These are phyloP conservation scores for Frankliniella fusca DNA, from an alignment of 2,888 invertebrate species.

Conservation along the genomic window DNA sequence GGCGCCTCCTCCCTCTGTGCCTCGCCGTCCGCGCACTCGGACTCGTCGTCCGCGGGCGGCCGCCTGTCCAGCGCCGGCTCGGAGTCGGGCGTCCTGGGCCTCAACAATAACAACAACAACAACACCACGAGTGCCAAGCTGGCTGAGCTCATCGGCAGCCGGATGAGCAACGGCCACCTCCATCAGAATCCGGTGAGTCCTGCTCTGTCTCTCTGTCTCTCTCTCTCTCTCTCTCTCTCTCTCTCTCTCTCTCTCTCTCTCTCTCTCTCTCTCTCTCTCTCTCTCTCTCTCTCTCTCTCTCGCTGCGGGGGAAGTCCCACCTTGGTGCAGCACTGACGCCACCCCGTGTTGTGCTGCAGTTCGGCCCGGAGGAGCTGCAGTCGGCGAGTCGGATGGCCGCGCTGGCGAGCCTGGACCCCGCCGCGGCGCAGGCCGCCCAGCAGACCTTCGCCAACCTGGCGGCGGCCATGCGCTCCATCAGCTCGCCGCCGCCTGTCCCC, in stretches of 20 bases:
- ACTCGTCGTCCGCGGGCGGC: slow-evolving; percentile 69
- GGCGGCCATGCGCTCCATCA: slow-evolving; percentile 61
- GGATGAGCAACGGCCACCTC: slow-evolving; percentile 33
- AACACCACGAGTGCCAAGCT: slow-evolving; percentile 47
- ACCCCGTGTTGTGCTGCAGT: too few relatives aligned
- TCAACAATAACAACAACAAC: slow-evolving; percentile 58
- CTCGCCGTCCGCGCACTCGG: slow-evolving; percentile 80
- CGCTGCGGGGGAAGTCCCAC: too few relatives aligned
- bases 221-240: too few relatives aligned
- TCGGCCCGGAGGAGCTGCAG: slow-evolving; percentile 42
- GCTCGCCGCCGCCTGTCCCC: slow-evolving; percentile 10
- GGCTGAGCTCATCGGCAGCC: slow-evolving; percentile 43
- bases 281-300: too few relatives aligned
- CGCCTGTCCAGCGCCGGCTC: slow-evolving; percentile 57
- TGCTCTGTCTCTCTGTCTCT: too few relatives aligned
- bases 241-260: too few relatives aligned
- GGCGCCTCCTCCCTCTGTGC: slow-evolving; percentile 57
- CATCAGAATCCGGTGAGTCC: neutral
- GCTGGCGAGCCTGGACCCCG: slow-evolving; percentile 60
- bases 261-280: neutral
- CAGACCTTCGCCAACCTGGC: slow-evolving; percentile 72
- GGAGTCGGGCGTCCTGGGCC: slow-evolving; percentile 55
- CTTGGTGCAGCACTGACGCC: too few relatives aligned
- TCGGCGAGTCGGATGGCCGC: slow-evolving; percentile 57
- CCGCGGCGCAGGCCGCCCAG: slow-evolving; percentile 53